Base-by-base conservation (phyloP, 2,888 invertebrate genomes). In the Cryptosula pallasiana region DNA sequence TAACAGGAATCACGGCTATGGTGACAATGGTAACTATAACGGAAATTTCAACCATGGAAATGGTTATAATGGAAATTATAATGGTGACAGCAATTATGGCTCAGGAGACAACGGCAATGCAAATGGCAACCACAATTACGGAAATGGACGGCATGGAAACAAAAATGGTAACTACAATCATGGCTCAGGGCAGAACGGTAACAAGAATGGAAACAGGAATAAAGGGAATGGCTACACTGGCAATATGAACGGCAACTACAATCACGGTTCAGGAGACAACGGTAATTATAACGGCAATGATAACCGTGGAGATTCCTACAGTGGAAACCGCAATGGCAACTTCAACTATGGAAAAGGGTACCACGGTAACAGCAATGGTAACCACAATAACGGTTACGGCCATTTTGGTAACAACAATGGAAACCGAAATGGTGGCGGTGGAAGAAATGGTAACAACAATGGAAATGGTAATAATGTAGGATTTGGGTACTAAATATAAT, bases 21-120 rank as follows among this genome's bases (percentile, higher is more conserved):
- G 63, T 29, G 32, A 63, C 63, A 63, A 63, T 63, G 63, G 63
- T 5, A 63, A 63, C 63, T 2, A 32, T 2, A 63, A 63, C 27
- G 63, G 63, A 13, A 63, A 63, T n/a, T 3, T 1, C 29, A 63
- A 63, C n/a, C 2, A 32, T 9, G 63, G 63, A 63, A 27, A 25
- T 63, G 63, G 63, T 63, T 63, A 63, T 32, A 79, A 78, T 69
- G 78, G 78, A 69, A 78, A 78, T 73, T 78, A 79, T 57, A 73
- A 73, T 72, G 76, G 77, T 63, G 78, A 75, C 70, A 74, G 74
- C 35, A 73, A 74, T n/a, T 73, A 73, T 25, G 74, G 73, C 27
- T 73, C 72, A 35, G 73, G 70, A 16, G 23, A 70, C 23, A 70
- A 70, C 23, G 70, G 54, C 5, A 70, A 71, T 36, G 63, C 71